phyloP scores from a whole-genome alignment of 2,113 vertebrate genomes.

The Melanotaenia duboulayi region DNA sequence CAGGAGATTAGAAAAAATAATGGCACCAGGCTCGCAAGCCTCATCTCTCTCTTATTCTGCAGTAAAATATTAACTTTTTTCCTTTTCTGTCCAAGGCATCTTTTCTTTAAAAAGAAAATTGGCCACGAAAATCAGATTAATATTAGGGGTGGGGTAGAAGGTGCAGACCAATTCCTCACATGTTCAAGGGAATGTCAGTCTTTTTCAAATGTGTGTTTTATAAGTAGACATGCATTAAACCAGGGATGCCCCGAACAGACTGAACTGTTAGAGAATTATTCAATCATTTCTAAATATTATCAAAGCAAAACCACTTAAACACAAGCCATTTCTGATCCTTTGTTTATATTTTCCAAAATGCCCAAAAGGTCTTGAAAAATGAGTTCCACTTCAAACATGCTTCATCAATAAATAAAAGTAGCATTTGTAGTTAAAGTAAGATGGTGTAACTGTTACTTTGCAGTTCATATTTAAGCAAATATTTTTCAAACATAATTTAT shows the following conservation, averaged over 20 bases:
- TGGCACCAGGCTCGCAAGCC: constrained; percentile 93
- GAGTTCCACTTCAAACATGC: too few relatives aligned
- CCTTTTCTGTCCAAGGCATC: constrained; percentile 88
- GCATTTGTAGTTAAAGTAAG: too few relatives aligned
- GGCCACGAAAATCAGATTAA: constrained; percentile 40
- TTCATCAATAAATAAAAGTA: too few relatives aligned
- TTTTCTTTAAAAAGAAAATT: constrained; percentile 64
- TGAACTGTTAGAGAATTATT: background rate
- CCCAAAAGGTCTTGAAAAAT: too few relatives aligned
- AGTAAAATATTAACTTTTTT: constrained; percentile 91
- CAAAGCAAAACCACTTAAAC: background rate
- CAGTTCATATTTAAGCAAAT: background rate
- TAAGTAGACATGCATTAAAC: constrained; percentile 31
- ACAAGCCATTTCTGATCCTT: constrained; percentile 36
- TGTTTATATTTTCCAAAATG: constrained; percentile 47
- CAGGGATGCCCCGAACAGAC: constrained; percentile 48
- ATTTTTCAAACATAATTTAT: background rate
- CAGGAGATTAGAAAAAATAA: constrained; percentile 98
- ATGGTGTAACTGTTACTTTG: background rate
- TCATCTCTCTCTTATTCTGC: constrained; percentile 91
- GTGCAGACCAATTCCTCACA: constrained; percentile 35
- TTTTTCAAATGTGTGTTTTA: constrained; percentile 13
- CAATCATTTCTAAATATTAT: too few relatives aligned
- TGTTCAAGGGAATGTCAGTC: constrained; percentile 18
- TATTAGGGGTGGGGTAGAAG: constrained; percentile 28